Percentiles rank a stretch among this genome's conserved stretches.
phyloP scores from a whole-genome alignment of 2,888 invertebrate genomes.

The Megamerina dolium region DNA sequence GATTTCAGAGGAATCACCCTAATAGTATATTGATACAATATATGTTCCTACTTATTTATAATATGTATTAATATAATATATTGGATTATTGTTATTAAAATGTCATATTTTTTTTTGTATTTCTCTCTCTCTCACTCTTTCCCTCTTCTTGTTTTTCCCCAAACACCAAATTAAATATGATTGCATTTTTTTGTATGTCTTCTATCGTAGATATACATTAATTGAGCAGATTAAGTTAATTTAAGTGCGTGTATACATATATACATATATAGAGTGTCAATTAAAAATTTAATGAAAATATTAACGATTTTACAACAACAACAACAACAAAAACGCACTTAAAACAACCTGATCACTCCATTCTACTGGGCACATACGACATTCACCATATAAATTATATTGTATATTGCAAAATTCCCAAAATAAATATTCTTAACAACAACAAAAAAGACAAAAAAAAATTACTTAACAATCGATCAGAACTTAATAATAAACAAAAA shows the following conservation, averaged over 20 bases:
- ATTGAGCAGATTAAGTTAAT: slow-evolving; percentile 34
- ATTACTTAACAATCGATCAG: slow-evolving; percentile 17
- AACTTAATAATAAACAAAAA: slow-evolving; percentile 5
- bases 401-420: slow-evolving; percentile 15
- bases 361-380: slow-evolving; percentile 44
- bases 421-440: slow-evolving; percentile 22
- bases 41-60: no score
- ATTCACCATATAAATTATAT: slow-evolving; percentile 43
- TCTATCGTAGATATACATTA: slow-evolving; percentile 37
- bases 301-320: no score
- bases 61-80: no score
- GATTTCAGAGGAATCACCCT: no score
- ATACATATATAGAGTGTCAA: slow-evolving; percentile 10
- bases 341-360: neutral
- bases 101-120: no score
- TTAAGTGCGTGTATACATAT: slow-evolving; percentile 34
- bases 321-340: slow-evolving; percentile 7
- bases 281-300: no score
- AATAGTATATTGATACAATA: no score
- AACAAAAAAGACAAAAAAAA: slow-evolving; percentile 19
- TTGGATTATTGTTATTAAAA: no score
- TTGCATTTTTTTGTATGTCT: no score
- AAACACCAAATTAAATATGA: no score
- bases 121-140: no score
- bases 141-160: no score